Evolutionary conservation across 2,888 invertebrate genomes (phyloP), one percentile per base, ranked within the genome.

Genomic region (Disparrhopalites patrizii): DNA sequence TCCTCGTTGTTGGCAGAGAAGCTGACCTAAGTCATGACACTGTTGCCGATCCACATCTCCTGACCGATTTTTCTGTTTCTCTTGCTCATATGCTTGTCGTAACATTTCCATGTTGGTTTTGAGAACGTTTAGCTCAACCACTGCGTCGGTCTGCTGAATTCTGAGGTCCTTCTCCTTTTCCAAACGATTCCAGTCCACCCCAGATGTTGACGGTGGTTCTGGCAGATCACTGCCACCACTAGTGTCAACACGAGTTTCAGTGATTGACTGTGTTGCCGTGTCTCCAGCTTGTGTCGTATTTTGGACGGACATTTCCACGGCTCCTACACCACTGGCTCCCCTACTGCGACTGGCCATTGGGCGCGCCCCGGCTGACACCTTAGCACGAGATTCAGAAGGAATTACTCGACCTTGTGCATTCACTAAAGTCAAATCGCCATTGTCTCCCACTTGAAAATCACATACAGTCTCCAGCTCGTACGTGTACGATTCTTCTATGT

Each of bases 81-180:
- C 64, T 15, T 33, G 8, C 2, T 50, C 50, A 13, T 56, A 36
- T 7, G 64, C 64, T 47, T 65, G 23, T 55, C 51, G 30, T 5
- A 65, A n/a, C 57, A 65, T 40, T 3, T 25, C 36, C 50, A 69
- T 63, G 64, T 68, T 67, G 30, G 70, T 68, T 56, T 66, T 68
- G n/a, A 72, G 38, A 3, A 68, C 57, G 38, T 66, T 70, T 4
- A 66, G 43, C 57, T 69, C 66, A 43, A 70, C 58, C 27, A 60
- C 62, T 10, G 18, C 36, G 25, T 69, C 69, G 3, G 69, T 66
- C 31, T 70, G 69, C 5, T 33, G 27, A 13, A 68, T 31, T 31
- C 70, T 30, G 15, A 38, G 51, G 20, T 56, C 27, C 20, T 68
- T 55, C 1, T 33, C 47, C n/a, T 60, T 50, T 18, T 57, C 31